Conservation (phyloP, 1,140 invertebrate genomes). For the Acromyrmex echinatior region DNA sequence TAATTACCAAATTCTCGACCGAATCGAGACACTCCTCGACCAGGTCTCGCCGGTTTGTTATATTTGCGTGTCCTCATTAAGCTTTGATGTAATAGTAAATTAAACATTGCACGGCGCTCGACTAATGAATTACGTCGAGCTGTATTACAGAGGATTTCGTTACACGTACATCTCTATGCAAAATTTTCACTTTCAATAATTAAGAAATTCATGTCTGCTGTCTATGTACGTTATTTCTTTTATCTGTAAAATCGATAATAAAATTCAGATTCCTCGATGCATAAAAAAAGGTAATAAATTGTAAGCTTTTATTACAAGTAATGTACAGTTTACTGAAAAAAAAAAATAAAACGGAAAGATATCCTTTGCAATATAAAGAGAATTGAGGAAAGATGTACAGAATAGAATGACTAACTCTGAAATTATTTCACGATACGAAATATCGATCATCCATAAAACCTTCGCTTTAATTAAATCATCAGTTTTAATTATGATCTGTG, state of each 20-base stretch:
- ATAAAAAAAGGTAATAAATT: background rate
- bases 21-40: constrained; percentile 26
- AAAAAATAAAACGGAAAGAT: background rate
- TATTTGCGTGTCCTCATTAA: constrained; percentile 51
- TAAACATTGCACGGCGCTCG: constrained; percentile 41
- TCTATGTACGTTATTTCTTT: background rate
- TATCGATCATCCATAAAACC: background rate
- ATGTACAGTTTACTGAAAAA: background rate
- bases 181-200: background rate
- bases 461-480: background rate
- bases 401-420: background rate
- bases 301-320: background rate
- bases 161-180: background rate
- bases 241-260: background rate
- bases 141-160: constrained; percentile 21
- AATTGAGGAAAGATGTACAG: constrained; percentile 3
- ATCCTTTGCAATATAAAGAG: background rate
- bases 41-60: constrained; percentile 32
- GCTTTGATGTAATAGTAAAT: constrained; percentile 38
- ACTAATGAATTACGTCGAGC: constrained; percentile 49
- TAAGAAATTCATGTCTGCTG: background rate
- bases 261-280: background rate
- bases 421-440: background rate
- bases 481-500: background rate
- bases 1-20: constrained; percentile 42